Base-by-base conservation (phyloP, 2,797 vertebrate genomes). In the Pempheris klunzingeri region DNA sequence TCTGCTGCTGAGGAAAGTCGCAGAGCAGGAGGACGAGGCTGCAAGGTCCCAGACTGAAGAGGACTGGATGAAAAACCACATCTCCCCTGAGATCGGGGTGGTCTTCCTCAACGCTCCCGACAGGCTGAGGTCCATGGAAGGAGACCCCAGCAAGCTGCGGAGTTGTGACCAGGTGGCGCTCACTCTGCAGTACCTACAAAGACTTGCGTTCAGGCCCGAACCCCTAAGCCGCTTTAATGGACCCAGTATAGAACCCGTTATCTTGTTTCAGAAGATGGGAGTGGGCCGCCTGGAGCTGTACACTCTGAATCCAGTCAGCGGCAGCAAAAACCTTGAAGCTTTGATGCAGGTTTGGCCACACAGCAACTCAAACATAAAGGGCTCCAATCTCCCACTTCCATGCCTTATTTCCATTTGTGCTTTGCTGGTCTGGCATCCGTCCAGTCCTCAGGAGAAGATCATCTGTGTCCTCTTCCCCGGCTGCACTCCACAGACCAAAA, bases 201-300 rank as follows among this genome's bases (percentile, higher is more conserved):
- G 64, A 71, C 59, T 99, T 68, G 91, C 93, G 3, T 94, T 99
- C 50, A 70, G 22, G 1, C 96, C 97, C 0, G 88, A 95, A 59
- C 92, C 90, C 0, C 92, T 98, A 62, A 91, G 80, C 39, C 92
- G 96, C 0, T 80, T 91, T 0, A 75, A 46, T 0, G 90, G 91
- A 26, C 81, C 96, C 0, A 71, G 58, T 2, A 85, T 95, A 0
- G 94, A 97, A 74, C 97, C 98, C 5, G 84, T 96, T 0, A 95
- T 97, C 74, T 92, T 99, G 57, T 98, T 98, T 72, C 96, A 98
- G 59, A 99, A 99, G 92, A 97, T 99, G 97, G 98, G 98, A 0
- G 97, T 99, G 0, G 98, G 98, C 4, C 92, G 97, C 1, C 71
- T 99, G 78, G 98, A 99, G 86, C 90, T 99, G 92, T 98, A 97